Evolutionary conservation across 2,888 invertebrate species (phyloP), one percentile per base, ranked within the genome.

Genomic region (Sisyra terminalis): DNA sequence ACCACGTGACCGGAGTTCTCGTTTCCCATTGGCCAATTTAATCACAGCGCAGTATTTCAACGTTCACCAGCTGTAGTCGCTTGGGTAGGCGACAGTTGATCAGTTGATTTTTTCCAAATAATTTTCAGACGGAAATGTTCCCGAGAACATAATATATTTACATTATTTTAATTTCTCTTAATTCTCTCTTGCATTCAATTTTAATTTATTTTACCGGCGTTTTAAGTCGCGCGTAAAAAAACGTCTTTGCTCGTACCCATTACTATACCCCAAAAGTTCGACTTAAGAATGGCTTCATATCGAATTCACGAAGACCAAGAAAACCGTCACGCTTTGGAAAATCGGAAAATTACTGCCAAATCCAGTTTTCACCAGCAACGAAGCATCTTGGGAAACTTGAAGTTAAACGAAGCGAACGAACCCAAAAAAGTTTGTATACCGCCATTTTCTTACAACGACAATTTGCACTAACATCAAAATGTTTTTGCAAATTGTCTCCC

Each of bases 231-330:
- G n/a, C n/a, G n/a, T n/a, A n/a, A n/a, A n/a, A n/a, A n/a, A n/a
- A n/a, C n/a, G n/a, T n/a, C n/a, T n/a, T n/a, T n/a, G n/a, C n/a
- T n/a, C n/a, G n/a, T n/a, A n/a, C n/a, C n/a, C n/a, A n/a, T n/a
- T n/a, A n/a, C n/a, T n/a, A n/a, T n/a, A n/a, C n/a, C n/a, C n/a
- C n/a, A n/a, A n/a, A n/a, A n/a, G n/a, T n/a, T n/a, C n/a, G n/a
- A n/a, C n/a, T n/a, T n/a, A 18, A 16, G 9, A 63, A 82, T 83
- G 83, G 80, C 81, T 62, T 70, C 73, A 52, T 77, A 83, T 61
- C 71, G 75, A 63, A 78, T 83, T 56, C 78, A 77, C 62, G 76
- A 79, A 7, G 83, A 84, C 63, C 76, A 78, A 60, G 84, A 84
- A 64, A 85, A 85, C 63, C 65, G 66, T 46, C 51, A 55, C 46